A percentile compares a stretch with the other conserved stretches of the same genome.
Evolutionary conservation across 2,113 vertebrate species (phyloP).

Genomic region (Rhea pennata): DNA sequence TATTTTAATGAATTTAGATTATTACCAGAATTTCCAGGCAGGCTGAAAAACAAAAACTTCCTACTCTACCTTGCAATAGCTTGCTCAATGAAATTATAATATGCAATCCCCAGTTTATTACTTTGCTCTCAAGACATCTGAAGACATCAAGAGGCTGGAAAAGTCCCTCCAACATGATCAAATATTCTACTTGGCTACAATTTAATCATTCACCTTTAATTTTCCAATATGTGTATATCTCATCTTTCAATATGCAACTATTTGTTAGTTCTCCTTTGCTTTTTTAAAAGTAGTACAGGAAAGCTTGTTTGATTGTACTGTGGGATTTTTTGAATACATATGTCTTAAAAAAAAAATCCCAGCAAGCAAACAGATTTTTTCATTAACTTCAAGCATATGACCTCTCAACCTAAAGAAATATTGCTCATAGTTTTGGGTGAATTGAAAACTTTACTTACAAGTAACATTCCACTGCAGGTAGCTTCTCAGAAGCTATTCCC

Average conservation of each 20-base stretch:
- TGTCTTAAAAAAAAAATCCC: too few species aligned
- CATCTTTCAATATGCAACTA: background rate
- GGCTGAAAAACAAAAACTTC: background rate
- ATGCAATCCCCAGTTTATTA: background rate
- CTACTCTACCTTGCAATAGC: background rate
- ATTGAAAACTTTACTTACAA: too few species aligned
- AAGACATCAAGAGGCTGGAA: background rate
- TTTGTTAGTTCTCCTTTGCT: background rate
- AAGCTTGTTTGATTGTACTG: too few species aligned
- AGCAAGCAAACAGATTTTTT: too few species aligned
- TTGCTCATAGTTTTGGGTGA: too few species aligned
- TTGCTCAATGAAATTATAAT: background rate
- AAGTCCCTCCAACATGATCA: background rate
- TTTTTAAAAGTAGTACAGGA: background rate
- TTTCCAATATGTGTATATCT: background rate
- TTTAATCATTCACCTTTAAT: background rate
- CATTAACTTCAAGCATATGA: too few species aligned
- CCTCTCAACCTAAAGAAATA: too few species aligned
- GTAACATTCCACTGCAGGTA: too few species aligned
- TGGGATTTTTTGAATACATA: too few species aligned
- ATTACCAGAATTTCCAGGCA: background rate
- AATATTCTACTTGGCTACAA: background rate
- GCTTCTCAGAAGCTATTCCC: background rate
- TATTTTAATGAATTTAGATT: background rate
- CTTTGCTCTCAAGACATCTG: background rate